Conservation (phyloP, 2,888 invertebrate species). For the Dysmachus trigonus region DNA sequence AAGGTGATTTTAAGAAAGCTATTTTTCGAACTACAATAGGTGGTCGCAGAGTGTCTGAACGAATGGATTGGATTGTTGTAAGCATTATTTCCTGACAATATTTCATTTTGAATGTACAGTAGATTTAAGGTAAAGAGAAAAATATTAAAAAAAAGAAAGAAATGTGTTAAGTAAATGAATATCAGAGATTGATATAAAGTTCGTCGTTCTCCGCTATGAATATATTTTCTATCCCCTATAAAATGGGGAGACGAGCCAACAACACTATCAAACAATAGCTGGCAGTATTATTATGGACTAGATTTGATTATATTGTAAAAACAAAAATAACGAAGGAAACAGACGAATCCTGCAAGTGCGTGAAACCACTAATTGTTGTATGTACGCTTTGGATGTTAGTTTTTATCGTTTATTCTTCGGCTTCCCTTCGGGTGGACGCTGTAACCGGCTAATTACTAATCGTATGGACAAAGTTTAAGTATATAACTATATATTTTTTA, state of each 20-base stretch:
- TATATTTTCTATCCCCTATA: background rate
- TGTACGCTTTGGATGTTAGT: slow-evolving; percentile 24
- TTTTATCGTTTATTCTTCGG: slow-evolving; percentile 4
- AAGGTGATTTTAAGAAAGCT: slow-evolving; percentile 12
- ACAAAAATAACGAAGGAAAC: background rate
- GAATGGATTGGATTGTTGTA: background rate
- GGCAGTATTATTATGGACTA: slow-evolving; percentile 13
- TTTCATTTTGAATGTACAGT: slow-evolving; percentile 27
- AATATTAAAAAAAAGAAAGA: background rate
- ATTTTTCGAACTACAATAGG: background rate
- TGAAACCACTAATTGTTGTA: background rate
- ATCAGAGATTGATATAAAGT: background rate
- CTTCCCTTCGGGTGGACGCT: background rate
- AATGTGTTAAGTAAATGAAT: background rate
- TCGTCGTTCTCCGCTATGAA: background rate
- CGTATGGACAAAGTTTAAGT: background rate
- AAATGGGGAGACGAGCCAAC: background rate
- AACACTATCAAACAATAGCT: slow-evolving; percentile 1
- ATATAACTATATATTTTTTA: background rate
- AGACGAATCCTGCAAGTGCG: background rate
- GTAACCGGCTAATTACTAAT: background rate
- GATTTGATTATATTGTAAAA: slow-evolving; percentile 9
- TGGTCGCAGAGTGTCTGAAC: background rate
- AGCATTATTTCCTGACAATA: slow-evolving; percentile 38
- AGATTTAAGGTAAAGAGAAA: slow-evolving; percentile 8